Evolutionary conservation across 2,797 vertebrate species (phyloP), one percentile per base, ranked within the genome.

Genomic region (Sparidentex hasta): DNA sequence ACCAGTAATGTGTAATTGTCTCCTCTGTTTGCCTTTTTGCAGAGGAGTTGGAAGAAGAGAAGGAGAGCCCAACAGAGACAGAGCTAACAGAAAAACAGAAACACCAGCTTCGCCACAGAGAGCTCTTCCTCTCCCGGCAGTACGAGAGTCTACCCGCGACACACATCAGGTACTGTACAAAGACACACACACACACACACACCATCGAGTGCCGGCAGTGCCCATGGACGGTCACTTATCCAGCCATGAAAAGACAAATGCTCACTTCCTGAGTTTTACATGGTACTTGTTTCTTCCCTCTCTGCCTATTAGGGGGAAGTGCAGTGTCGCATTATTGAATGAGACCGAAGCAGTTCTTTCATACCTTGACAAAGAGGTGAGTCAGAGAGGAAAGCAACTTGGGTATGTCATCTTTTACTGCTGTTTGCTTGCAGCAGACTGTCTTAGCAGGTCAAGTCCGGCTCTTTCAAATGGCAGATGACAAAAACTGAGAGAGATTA

Each of bases 331-430:
- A 1, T 96, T 99, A 89, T 92, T 99, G 88, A 99, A 99, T 62
- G 98, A 99, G 90, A 99, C 98, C 1, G 98, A 99, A 87, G 97
- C 96, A 0, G 97, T 99, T 82, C 93, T 98, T 76, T 98, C 97
- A 0, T 99, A 99, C 91, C 96, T 99, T 90, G 98, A 98, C 86
- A 99, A 98, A 96, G 98, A 99, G 97, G 98, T 99, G 96, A 95
- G 85, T 21, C 61, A 65, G n/a, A 71, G 50, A 67, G 71, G 43
- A 44, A 1, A 50, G 44, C 52, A 12, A 54, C 7, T 48, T 48
- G 58, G 14, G 75, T 50, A 46, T n/a, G 38, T 69, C 23, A 14
- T 54, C 51, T 44, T 16, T 29, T 43, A 41, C 33, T 55, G 54
- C 0, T 62, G 75, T 74, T 59, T 67, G 65, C 56, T 65, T 44